Evolutionary conservation across 2,888 invertebrate genomes (phyloP).

Genomic region (Luperina testacea): DNA sequence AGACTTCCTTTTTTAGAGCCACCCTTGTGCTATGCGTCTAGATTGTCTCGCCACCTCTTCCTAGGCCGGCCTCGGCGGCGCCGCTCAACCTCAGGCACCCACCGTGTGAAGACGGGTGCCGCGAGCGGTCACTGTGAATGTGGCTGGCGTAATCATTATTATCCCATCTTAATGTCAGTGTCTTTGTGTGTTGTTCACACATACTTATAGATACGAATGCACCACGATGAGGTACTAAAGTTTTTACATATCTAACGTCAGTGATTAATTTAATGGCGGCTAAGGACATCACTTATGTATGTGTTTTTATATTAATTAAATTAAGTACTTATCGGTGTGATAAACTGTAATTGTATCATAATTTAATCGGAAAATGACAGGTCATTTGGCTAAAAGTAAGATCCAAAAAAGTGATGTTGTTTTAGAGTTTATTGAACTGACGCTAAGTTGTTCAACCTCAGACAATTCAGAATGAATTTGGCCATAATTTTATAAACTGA

Average conservation of each 20-base stretch:
- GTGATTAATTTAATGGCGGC: slow-evolving; percentile 3
- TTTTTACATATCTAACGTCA: slow-evolving; percentile 13
- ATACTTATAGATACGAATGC: neutral
- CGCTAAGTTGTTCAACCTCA: slow-evolving; percentile 12
- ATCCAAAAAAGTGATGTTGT: slow-evolving; percentile 11
- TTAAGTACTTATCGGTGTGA: neutral
- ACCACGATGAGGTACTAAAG: neutral
- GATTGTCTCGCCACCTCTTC: neutral
- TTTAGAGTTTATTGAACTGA: slow-evolving; percentile 22
- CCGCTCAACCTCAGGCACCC: neutral
- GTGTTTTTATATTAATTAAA: slow-evolving; percentile 20
- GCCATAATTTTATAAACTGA: slow-evolving; percentile 27
- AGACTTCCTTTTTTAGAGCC: neutral
- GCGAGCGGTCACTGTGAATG: neutral
- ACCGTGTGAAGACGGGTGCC: neutral
- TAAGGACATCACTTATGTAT: slow-evolving; percentile 1
- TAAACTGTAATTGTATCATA: slow-evolving; percentile 17
- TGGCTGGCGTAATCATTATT: neutral
- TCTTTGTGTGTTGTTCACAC: neutral
- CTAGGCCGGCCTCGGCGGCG: neutral
- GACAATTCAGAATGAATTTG: slow-evolving; percentile 18
- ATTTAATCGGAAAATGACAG: neutral
- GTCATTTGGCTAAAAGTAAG: neutral
- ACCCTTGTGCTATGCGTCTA: neutral
- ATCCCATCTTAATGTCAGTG: neutral